Conservation (phyloP, 2,888 invertebrate species). For the Patella depressa region DNA sequence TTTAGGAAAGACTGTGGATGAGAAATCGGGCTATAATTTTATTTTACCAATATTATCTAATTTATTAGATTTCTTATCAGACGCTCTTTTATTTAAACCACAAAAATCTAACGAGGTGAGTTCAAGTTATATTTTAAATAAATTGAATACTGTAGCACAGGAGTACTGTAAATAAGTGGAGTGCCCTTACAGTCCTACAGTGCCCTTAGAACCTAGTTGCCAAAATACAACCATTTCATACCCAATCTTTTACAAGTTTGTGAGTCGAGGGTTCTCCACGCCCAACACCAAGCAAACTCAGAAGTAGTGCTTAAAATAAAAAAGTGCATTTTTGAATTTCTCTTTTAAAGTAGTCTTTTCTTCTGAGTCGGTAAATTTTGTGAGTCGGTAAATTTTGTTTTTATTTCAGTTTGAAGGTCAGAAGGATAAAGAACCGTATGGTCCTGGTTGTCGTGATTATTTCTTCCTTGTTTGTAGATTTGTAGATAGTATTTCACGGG, state of each 20-base stretch:
- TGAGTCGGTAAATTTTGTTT: too few species aligned
- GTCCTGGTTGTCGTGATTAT: slow-evolving; percentile 93
- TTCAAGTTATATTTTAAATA: not conserved
- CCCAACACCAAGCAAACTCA: too few species aligned
- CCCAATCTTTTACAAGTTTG: too few species aligned
- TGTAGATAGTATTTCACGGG: slow-evolving; percentile 80
- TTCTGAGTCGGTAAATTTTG: not conserved
- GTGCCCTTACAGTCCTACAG: too few species aligned
- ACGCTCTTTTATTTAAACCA: slow-evolving; percentile 86
- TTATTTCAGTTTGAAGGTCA: slow-evolving; percentile 56
- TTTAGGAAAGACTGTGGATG: slow-evolving; percentile 75
- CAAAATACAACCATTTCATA: too few species aligned
- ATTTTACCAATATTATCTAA: slow-evolving; percentile 84
- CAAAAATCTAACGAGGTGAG: slow-evolving; percentile 58
- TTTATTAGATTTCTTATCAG: slow-evolving; percentile 84
- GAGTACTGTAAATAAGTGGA: too few species aligned
- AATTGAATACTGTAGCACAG: too few species aligned
- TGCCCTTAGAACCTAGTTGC: too few species aligned
- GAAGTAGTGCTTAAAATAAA: too few species aligned
- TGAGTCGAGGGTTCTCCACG: too few species aligned
- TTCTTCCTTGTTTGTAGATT: slow-evolving; percentile 92
- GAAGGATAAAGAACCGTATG: slow-evolving; percentile 84
- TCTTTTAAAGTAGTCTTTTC: too few species aligned
- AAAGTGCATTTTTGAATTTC: too few species aligned
- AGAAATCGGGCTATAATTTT: slow-evolving; percentile 69